Conservation (phyloP, 2,888 invertebrate species). For the Tenthredo livida region DNA sequence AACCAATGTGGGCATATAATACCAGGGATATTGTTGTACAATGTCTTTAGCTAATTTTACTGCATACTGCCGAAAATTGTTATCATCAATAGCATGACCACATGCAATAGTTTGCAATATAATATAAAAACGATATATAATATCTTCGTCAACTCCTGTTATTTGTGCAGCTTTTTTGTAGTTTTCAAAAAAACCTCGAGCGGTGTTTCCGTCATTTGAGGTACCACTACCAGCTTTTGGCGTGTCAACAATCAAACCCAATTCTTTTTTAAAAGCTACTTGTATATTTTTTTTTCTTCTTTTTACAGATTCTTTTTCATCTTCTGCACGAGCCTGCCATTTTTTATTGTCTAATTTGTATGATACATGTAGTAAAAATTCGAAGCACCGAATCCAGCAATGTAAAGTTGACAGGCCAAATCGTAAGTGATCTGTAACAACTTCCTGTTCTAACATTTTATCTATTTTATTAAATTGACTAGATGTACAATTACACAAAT, state of each 20-base stretch:
- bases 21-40: not conserved
- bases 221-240: slow-evolving; percentile 25
- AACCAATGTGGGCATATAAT: slow-evolving; percentile 23
- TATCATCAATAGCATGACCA: not conserved
- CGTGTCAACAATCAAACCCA: slow-evolving; percentile 1
- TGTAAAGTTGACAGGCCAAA: slow-evolving; percentile 63
- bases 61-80: not conserved
- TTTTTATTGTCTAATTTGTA: slow-evolving; percentile 56
- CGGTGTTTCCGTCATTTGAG: slow-evolving; percentile 24
- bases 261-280: slow-evolving; percentile 23
- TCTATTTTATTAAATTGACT: slow-evolving; percentile 61
- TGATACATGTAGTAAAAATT: slow-evolving; percentile 63
- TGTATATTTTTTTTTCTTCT: not conserved
- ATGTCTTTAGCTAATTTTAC: not conserved
- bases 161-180: not conserved
- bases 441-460: slow-evolving; percentile 56
- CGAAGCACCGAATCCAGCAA: slow-evolving; percentile 64
- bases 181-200: slow-evolving; percentile 26
- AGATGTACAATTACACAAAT: slow-evolving; percentile 56
- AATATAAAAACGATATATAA: slow-evolving; percentile 8
- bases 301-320: slow-evolving; percentile 52
- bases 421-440: slow-evolving; percentile 56
- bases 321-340: slow-evolving; percentile 60
- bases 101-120: slow-evolving; percentile 21
- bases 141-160: slow-evolving; percentile 17